Base-by-base conservation (phyloP, 2,888 invertebrate species). In the Belgica antarctica region DNA sequence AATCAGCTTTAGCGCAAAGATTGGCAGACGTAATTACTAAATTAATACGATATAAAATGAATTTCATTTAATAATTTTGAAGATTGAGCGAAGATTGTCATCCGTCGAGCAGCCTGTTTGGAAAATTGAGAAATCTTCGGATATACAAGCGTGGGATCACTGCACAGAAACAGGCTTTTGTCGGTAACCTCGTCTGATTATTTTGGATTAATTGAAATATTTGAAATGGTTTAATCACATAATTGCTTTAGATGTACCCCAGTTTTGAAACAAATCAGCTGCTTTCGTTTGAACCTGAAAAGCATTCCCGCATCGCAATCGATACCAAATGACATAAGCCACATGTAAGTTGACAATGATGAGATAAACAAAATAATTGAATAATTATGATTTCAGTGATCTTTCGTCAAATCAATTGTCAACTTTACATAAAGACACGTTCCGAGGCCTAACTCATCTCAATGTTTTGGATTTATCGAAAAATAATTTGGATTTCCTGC, bases 101-200 rank as follows among this genome's bases (percentile, higher is more conserved):
- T 84, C 87, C 1, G 81, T 87, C 70, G 87, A 87, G 76, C 87
- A 87, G 75, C 86, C 87, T 73, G 84, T 86, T 65, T 87, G 87
- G 88, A 81, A 80, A 72, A 77, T 86, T 59, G 80, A 82, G 1
- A 78, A 79, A 52, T 80, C 79, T 28, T 79, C 81, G 52, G 81
- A 82, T 62, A 73, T 74, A 7, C 12, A 17, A 22, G 82, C 83
- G 71, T 83, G 85, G 82, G 83, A 85, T 77, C 80, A 83, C 19
- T 88, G 88, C 75, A 82, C 82, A 0, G 83, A 84, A 72, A 86
- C 87, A 0, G 84, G 85, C 0, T 88, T 88, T 74, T 84, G 84
- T 73, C 41, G 70, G 57, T 59, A 69, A 57, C 17, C 12, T 31
- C n/a, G n/a, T n/a, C n/a, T 41, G 15, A 41, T 41, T 2, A 10